Percentiles rank a stretch among this genome's conserved stretches.
phyloP scores from a whole-genome alignment of 2,888 invertebrate genomes.

The Lordiphosa fenestrarum region DNA sequence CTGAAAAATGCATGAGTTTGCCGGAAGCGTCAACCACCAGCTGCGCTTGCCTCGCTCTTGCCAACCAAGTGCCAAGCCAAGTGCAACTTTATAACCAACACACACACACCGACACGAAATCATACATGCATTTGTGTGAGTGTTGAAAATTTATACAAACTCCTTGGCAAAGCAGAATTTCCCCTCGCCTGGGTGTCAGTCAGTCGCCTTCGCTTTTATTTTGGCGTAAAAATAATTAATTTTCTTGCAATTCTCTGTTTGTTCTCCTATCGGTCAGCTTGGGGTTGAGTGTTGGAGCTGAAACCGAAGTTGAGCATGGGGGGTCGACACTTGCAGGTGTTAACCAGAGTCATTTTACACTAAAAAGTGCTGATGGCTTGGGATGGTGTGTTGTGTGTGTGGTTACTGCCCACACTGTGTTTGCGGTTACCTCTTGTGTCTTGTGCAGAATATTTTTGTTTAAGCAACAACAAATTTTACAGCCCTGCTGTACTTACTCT shows the following conservation, averaged over 20 bases:
- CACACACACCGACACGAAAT: neutral
- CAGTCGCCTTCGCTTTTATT: constrained; percentile 46
- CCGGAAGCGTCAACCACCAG: constrained; percentile 56
- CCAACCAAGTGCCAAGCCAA: constrained; percentile 34
- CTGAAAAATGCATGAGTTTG: constrained; percentile 63
- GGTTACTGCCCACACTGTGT: neutral
- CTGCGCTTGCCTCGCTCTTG: constrained; percentile 48
- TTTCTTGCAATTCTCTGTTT: constrained; percentile 48
- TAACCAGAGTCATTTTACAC: constrained; percentile 56
- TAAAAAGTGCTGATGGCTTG: constrained; percentile 10
- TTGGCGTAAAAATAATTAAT: constrained; percentile 63
- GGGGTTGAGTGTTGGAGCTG: constrained; percentile 1
- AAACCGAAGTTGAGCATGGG: constrained; percentile 11
- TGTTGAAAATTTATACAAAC: constrained; percentile 54
- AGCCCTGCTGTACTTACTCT: too few species aligned
- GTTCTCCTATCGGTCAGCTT: constrained; percentile 10
- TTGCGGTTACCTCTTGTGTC: neutral
- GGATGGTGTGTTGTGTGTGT: neutral
- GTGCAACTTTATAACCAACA: constrained; percentile 12
- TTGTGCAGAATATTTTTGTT: neutral
- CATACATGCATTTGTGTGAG: constrained; percentile 7
- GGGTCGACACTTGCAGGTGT: constrained; percentile 45
- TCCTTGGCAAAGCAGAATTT: constrained; percentile 50
- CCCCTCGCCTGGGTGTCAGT: constrained; percentile 41
- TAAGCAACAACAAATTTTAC: too few species aligned